Percentiles rank a stretch among this genome's conserved stretches.
These are phyloP conservation scores for Sinosuthora webbiana DNA, from an alignment of 2,113 vertebrate genomes.

Conservation along the genomic window DNA sequence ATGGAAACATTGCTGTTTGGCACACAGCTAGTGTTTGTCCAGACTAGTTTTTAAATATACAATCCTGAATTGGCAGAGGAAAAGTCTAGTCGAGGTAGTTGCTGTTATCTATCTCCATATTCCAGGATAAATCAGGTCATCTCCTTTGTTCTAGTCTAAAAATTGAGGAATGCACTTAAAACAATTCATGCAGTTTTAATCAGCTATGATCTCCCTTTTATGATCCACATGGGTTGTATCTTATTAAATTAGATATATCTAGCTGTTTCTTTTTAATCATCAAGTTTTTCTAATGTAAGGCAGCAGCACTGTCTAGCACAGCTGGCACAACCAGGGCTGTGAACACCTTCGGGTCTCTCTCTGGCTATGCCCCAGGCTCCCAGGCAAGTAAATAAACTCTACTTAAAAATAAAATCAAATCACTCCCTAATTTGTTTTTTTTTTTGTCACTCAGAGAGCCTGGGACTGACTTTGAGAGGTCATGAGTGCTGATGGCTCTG, in stretches of 20 bases:
- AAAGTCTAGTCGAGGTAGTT: slow-evolving; percentile 61
- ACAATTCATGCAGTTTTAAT: slow-evolving; percentile 70
- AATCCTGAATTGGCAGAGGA: slow-evolving; percentile 48
- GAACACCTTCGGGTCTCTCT: slow-evolving; percentile 8
- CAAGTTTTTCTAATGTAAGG: slow-evolving; percentile 32
- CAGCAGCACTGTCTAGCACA: slow-evolving; percentile 29
- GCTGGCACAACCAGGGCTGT: background rate
- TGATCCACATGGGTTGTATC: slow-evolving; percentile 64
- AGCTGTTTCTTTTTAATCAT: slow-evolving; percentile 62
- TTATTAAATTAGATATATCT: slow-evolving; percentile 66
- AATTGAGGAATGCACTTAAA: slow-evolving; percentile 68
- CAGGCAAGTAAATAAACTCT: background rate
- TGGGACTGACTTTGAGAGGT: background rate
- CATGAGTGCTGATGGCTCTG: background rate
- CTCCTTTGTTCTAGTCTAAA: slow-evolving; percentile 65
- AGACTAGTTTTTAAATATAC: slow-evolving; percentile 67
- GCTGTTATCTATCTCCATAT: slow-evolving; percentile 63
- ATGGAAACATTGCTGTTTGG: slow-evolving; percentile 62
- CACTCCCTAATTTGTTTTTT: background rate
- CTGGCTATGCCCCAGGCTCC: background rate
- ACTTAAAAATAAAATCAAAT: background rate
- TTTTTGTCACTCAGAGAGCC: background rate
- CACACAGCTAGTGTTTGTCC: slow-evolving; percentile 56
- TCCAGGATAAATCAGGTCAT: slow-evolving; percentile 68
- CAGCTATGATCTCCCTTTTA: slow-evolving; percentile 68